These are phyloP conservation scores for Phycodurus eques DNA, from an alignment of 2,113 vertebrate genomes.

Conservation along the genomic window DNA sequence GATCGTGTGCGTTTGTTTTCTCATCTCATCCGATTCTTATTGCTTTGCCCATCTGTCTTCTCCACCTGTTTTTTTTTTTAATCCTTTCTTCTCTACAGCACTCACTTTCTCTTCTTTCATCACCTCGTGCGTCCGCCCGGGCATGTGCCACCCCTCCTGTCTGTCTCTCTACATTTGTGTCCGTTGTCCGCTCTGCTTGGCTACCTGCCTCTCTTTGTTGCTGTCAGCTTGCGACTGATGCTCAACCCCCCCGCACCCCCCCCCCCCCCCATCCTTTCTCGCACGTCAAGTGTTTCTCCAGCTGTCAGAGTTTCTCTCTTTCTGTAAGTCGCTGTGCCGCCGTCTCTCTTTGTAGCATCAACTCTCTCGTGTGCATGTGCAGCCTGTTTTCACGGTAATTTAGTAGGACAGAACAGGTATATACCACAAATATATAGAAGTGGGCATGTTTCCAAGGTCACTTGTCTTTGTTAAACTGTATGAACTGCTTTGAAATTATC, in stretches of 20 bases:
- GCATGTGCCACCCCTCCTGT: not conserved
- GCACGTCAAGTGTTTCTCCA: slow-evolving; percentile 65
- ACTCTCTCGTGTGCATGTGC: slow-evolving; percentile 11
- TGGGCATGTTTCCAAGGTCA: not conserved
- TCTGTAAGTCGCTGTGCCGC: slow-evolving; percentile 65
- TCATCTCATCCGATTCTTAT: slow-evolving; percentile 33
- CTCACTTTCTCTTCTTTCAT: not conserved
- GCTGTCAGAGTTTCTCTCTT: slow-evolving; percentile 73
- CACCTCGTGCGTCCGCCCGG: not conserved
- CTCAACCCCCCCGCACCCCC: not conserved
- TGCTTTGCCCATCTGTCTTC: slow-evolving; percentile 2
- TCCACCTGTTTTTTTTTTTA: not conserved
- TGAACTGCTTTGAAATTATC: not conserved
- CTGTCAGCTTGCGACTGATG: slow-evolving; percentile 7
- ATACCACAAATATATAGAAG: not conserved
- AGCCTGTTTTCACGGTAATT: not conserved
- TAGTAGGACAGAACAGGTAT: not conserved
- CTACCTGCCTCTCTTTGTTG: slow-evolving; percentile 12
- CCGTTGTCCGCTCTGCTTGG: slow-evolving; percentile 2
- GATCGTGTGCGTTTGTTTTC: slow-evolving; percentile 23
- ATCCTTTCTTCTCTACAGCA: not conserved
- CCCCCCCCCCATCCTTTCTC: slow-evolving; percentile 40
- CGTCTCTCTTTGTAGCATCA: slow-evolving; percentile 30
- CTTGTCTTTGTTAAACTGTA: not conserved
- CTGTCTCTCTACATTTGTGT: not conserved